Conservation (phyloP, 2,888 invertebrate species). For the Tryphoninae sp. region DNA sequence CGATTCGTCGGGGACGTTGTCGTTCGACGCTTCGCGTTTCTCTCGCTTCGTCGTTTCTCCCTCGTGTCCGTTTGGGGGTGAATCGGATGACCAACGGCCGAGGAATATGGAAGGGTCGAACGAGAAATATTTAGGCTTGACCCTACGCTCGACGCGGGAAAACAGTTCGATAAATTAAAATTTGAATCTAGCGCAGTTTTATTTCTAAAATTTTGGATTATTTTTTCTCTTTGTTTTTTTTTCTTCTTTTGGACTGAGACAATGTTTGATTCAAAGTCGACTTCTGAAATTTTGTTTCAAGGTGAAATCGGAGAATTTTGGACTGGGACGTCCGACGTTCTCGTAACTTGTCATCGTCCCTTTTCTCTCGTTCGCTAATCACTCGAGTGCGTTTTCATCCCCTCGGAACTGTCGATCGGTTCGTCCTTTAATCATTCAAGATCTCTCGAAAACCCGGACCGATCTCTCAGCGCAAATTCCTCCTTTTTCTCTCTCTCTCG, state of each 20-base stretch:
- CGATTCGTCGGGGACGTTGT: constrained; percentile 72
- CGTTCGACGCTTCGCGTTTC: constrained; percentile 54
- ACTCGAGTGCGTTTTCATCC: constrained; percentile 42
- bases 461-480: constrained; percentile 18
- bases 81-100: constrained; percentile 33
- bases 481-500: not conserved
- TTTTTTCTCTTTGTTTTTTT: not conserved
- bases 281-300: not conserved
- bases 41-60: not conserved
- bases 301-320: not conserved
- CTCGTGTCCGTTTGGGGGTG: constrained; percentile 34
- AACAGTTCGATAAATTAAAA: constrained; percentile 72
- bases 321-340: not conserved
- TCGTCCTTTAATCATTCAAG: constrained; percentile 55
- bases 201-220: constrained; percentile 64
- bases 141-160: constrained; percentile 56
- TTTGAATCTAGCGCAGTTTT: constrained; percentile 68
- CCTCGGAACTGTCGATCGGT: constrained; percentile 56
- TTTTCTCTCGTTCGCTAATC: constrained; percentile 34
- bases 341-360: constrained; percentile 9
- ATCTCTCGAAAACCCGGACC: constrained; percentile 38
- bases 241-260: too few relatives aligned
- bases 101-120: constrained; percentile 53
- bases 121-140: constrained; percentile 27
- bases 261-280: not conserved